Evolutionary conservation across 2,888 invertebrate species (phyloP).

Genomic region (Epirrhoe alternata): DNA sequence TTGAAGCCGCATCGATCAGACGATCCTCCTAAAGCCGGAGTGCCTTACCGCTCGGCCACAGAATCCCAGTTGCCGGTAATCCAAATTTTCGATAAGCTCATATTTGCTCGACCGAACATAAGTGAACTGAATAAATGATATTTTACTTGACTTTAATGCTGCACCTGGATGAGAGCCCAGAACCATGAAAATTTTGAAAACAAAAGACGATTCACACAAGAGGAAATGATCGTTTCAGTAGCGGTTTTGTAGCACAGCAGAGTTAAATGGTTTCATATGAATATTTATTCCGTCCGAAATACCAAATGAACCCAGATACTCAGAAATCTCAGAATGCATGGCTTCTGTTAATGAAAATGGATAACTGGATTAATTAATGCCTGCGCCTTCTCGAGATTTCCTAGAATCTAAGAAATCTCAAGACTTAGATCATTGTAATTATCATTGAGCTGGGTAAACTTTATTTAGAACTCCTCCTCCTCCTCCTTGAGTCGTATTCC

Average conservation of each 20-base stretch:
- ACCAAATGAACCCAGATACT: slow-evolving; percentile 43
- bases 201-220: background rate
- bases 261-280: slow-evolving; percentile 39
- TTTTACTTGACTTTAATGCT: too few relatives aligned
- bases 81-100: too few relatives aligned
- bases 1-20: too few relatives aligned
- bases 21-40: too few relatives aligned
- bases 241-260: slow-evolving; percentile 31
- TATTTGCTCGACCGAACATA: too few relatives aligned
- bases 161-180: background rate
- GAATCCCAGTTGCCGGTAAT: too few relatives aligned
- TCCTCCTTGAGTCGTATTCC: too few relatives aligned
- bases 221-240: slow-evolving; percentile 23
- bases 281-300: slow-evolving; percentile 40
- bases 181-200: background rate
- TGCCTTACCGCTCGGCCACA: too few relatives aligned
- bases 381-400: slow-evolving; percentile 1
- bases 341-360: slow-evolving; percentile 41
- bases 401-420: too few relatives aligned
- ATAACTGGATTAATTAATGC: slow-evolving; percentile 34
- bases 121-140: too few relatives aligned
- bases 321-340: slow-evolving; percentile 30
- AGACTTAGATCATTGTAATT: slow-evolving; percentile 1
- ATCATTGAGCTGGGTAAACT: background rate
- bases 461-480: background rate